phyloP scores from a whole-genome alignment of 1,140 invertebrate species.

The Brachionus manjavacas region DNA sequence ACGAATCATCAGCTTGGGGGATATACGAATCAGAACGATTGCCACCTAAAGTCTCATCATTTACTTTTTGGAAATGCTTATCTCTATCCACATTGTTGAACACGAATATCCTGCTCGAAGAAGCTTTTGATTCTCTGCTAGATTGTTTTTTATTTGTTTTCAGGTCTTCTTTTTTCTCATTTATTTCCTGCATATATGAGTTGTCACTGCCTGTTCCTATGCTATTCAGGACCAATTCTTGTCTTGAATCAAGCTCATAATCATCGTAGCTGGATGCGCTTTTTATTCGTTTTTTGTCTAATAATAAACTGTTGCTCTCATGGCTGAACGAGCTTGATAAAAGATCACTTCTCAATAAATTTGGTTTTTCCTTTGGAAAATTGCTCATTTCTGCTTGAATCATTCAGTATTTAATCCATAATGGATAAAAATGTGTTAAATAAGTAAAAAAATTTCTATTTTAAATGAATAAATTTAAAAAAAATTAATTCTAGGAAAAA shows the following conservation, averaged over 20 bases:
- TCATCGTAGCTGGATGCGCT: not conserved
- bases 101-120: not conserved
- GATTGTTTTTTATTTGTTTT: not conserved
- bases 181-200: constrained; percentile 4
- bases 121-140: not conserved
- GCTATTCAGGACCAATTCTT: constrained; percentile 10
- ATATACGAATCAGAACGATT: constrained; percentile 7
- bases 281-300: not conserved
- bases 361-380: not conserved
- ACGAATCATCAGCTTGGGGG: not conserved
- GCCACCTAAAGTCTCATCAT: not conserved
- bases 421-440: not conserved
- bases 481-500: too few species aligned
- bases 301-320: not conserved
- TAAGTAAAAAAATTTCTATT: too few species aligned
- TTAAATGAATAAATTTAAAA: too few species aligned
- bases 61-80: not conserved
- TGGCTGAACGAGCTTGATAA: not conserved
- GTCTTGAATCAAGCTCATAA: not conserved
- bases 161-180: not conserved
- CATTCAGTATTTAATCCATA: not conserved
- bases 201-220: constrained; percentile 25
- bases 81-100: not conserved
- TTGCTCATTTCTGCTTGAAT: not conserved
- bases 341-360: not conserved